Evolutionary conservation across 2,888 invertebrate species (phyloP), one percentile per base, ranked within the genome.

Genomic region (Eilema griseolum): DNA sequence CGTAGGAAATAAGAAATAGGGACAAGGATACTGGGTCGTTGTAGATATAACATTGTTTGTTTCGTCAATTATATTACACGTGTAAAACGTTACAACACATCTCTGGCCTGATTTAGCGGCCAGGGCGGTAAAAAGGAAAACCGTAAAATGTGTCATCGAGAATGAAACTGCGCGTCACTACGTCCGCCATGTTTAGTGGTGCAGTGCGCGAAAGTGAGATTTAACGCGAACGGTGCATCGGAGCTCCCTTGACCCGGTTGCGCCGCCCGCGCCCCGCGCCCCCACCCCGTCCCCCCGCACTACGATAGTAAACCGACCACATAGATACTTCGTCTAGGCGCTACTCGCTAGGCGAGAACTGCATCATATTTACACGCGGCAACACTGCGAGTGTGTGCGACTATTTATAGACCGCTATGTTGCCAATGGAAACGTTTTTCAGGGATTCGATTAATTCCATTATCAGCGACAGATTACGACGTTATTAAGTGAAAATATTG

Each of bases 151-250:
- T 90, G 92, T 91, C 92, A 90, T 88, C 88, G 92, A 91, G 87
- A 90, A 86, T 87, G 90, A 91, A 90, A 85, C 84, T 79, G 88
- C 87, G 84, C 90, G 92, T 92, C 90, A 91, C 90, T 89, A 86
- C 81, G 84, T 71, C 92, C 87, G 94, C 93, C 93, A 93, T 93
- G 90, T 92, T 92, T 87, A 90, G 89, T 89, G 83, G 88, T 92
- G 91, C 92, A 90, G 90, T 93, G 92, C 93, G 94, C 95, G 95
- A 95, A 95, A 95, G 95, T 95, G 95, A 95, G 95, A 94, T 95
- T 95, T 94, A 93, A 90, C 93, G 92, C 89, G 92, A 93, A 90
- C 93, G 93, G 92, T 95, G 95, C 95, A 95, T 93, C 95, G 93
- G 89, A 89, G 86, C 89, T 94, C 95, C 95, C 95, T 95, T 95